phyloP scores from a whole-genome alignment of 2,113 vertebrate genomes.

The Alouatta palliata region DNA sequence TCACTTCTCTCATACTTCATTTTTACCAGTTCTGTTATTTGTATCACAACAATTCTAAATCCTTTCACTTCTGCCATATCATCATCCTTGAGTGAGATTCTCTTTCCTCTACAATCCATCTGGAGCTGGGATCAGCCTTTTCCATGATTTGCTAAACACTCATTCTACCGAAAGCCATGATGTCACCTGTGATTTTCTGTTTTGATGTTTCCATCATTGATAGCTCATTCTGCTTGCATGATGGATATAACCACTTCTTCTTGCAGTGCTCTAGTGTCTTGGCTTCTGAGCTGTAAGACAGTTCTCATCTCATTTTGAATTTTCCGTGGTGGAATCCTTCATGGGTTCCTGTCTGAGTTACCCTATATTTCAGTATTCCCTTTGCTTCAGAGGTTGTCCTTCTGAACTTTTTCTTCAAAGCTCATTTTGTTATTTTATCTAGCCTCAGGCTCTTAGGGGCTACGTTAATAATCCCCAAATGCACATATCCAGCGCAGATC shows the following conservation, averaged over 20 bases:
- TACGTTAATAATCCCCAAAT: neutral
- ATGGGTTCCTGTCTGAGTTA: neutral
- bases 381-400: neutral
- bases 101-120: neutral
- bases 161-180: neutral
- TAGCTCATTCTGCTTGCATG: neutral
- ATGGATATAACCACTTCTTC: no score
- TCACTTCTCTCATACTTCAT: neutral
- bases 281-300: neutral
- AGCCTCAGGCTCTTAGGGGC: neutral
- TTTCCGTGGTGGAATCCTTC: neutral
- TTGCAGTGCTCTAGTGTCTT: neutral
- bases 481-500: neutral
- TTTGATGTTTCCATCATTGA: neutral
- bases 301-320: neutral
- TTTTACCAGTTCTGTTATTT: neutral
- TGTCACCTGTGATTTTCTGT: neutral
- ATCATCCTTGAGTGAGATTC: neutral
- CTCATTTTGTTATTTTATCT: neutral
- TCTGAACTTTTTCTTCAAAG: neutral
- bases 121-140: neutral
- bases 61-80: neutral
- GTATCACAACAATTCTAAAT: neutral
- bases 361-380: no score
- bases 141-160: neutral